These are phyloP conservation scores for Drosophila triauraria DNA, from an alignment of 1,140 invertebrate genomes.

Conservation along the genomic window DNA sequence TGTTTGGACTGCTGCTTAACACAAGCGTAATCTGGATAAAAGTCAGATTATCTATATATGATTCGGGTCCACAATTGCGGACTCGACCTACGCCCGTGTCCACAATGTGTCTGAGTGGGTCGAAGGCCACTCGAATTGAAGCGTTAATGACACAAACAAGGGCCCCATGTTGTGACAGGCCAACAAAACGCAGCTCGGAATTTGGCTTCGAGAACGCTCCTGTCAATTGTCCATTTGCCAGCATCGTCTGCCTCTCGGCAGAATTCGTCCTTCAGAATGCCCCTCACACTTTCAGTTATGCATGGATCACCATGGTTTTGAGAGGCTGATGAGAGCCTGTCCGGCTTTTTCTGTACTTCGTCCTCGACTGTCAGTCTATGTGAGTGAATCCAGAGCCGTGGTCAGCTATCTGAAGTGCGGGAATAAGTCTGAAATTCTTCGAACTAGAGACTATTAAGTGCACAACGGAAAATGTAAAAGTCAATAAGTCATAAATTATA, in stretches of 20 bases:
- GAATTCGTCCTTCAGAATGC: background rate
- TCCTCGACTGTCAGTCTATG: background rate
- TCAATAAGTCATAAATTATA: too few relatives aligned
- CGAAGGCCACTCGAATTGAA: conserved; percentile 57
- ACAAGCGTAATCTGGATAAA: conserved; percentile 21
- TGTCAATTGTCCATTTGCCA: conserved; percentile 34
- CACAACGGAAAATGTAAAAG: background rate
- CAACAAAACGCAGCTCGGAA: conserved; percentile 47
- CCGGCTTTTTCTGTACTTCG: conserved; percentile 2
- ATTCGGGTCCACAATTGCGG: background rate
- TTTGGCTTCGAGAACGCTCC: conserved; percentile 24
- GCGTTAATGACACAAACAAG: conserved; percentile 54
- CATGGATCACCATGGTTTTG: conserved; percentile 17
- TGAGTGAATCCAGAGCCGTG: background rate
- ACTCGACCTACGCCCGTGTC: conserved; percentile 3
- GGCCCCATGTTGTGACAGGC: conserved; percentile 54
- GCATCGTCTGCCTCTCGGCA: background rate
- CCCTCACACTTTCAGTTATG: conserved; percentile 3
- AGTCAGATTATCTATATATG: conserved; percentile 26
- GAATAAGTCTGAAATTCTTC: background rate
- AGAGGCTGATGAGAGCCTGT: conserved; percentile 1
- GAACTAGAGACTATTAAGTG: background rate
- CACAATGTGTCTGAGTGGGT: conserved; percentile 40
- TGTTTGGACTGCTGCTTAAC: conserved; percentile 17
- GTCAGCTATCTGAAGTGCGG: background rate